Evolutionary conservation across 2,797 vertebrate species (phyloP).

Genomic region (Emydoidea blandingii): DNA sequence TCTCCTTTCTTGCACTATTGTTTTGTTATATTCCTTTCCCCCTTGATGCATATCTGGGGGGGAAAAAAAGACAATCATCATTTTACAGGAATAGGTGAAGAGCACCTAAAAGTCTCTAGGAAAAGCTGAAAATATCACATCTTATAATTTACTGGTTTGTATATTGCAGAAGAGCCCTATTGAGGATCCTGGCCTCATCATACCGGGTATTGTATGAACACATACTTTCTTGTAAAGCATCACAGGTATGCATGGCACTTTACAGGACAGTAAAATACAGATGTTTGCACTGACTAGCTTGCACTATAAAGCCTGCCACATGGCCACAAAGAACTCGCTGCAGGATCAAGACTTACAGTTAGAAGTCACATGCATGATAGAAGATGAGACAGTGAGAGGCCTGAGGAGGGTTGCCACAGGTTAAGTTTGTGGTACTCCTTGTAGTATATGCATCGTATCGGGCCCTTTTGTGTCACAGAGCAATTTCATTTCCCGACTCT

Average conservation of each 20-base stretch:
- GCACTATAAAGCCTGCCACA: neutral
- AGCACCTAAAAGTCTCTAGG: neutral
- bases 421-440: neutral
- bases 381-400: neutral
- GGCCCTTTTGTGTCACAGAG: neutral
- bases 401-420: neutral
- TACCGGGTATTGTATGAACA: neutral
- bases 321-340: neutral
- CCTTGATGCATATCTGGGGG: neutral
- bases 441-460: neutral
- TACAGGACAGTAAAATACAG: neutral
- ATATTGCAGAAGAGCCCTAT: neutral
- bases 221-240: neutral
- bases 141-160: neutral
- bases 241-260: neutral
- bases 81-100: neutral
- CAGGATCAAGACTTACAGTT: neutral
- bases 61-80: fast-evolving
- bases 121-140: neutral
- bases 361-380: neutral
- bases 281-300: neutral
- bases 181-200: neutral
- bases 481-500: neutral
- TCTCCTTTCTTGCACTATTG: neutral
- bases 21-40: neutral